Evolutionary conservation across 2,113 vertebrate genomes (phyloP), one percentile per base, ranked within the genome.

Genomic region (Sander lucioperca): DNA sequence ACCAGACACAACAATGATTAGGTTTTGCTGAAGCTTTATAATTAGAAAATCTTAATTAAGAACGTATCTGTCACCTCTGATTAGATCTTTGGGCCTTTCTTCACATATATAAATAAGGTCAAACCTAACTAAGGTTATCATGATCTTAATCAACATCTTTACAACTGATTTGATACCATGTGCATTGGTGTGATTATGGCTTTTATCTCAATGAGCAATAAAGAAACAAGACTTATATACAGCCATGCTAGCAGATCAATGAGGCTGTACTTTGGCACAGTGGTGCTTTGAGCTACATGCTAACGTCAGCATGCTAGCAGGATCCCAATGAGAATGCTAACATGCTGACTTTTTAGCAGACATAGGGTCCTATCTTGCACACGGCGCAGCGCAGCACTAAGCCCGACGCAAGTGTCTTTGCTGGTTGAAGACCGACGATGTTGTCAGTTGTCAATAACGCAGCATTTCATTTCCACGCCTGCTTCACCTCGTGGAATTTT

Each of bases 61-160:
- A 1, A 33, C 1, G 6, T 57, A 71, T 27, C n/a, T 21, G 18
- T 50, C 56, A n/a, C 50, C 6, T 30, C 39, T 30, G 16, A 58
- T 72, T 72, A 19, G n/a, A 45, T 58, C 6, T 30, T 50, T 66
- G 54, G n/a, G 53, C 33, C 9, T 43, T 59, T 66, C 5, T 71
- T 66, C 18, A 57, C 8, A 16, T 8, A 16, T 8, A 82, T 48
- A 64, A 57, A 57, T 57, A 66, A 72, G 23, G 74, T 73, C 66
- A 71, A 72, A 83, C 30, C 56, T 19, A 25, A 45, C n/a, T 39
- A 14, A 39, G n/a, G 15, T 21, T 27, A 72, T 15, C 33, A 57
- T n/a, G 18, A 23, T 54, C 50, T 53, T 36, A 14, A 54, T 53
- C 48, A 33, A 21, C 47, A 21, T n/a, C 6, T 59, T 58, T 58